Evolutionary conservation across 2,113 vertebrate species (phyloP).

Genomic region (Festucalex cinctus): DNA sequence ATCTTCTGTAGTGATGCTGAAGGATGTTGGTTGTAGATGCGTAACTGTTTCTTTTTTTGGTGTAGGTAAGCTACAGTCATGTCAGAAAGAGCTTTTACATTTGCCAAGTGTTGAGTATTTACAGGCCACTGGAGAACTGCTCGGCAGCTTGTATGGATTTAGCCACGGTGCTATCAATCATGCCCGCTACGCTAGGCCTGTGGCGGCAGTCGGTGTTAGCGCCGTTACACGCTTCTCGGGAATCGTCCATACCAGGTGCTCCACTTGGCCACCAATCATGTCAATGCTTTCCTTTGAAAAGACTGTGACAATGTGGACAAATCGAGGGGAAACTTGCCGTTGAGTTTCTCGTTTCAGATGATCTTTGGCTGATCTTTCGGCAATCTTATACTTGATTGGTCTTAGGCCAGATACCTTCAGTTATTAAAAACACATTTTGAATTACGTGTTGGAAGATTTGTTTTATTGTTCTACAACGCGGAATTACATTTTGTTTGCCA

Average conservation of each 20-base stretch:
- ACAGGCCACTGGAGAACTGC: slow-evolving; percentile 57
- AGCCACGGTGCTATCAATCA: slow-evolving; percentile 51
- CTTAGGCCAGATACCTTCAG: too few relatives aligned
- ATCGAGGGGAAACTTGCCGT: not conserved
- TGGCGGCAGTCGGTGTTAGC: not conserved
- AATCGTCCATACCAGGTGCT: not conserved
- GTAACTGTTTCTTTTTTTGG: slow-evolving; percentile 16
- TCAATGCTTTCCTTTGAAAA: not conserved
- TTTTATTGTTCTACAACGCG: too few relatives aligned
- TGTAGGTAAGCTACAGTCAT: slow-evolving; percentile 34
- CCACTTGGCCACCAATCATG: not conserved
- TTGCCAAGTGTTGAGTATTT: slow-evolving; percentile 63
- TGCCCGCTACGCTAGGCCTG: slow-evolving; percentile 12
- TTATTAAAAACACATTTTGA: too few relatives aligned
- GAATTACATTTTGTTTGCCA: too few relatives aligned
- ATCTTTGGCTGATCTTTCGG: too few relatives aligned
- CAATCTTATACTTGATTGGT: too few relatives aligned
- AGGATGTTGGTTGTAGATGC: slow-evolving; percentile 46
- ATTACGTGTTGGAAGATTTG: too few relatives aligned
- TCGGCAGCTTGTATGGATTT: slow-evolving; percentile 53
- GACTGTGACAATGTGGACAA: not conserved
- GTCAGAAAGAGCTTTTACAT: slow-evolving; percentile 48
- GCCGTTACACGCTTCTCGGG: not conserved
- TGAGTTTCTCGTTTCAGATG: not conserved
- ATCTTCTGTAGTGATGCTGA: slow-evolving; percentile 46